Evolutionary conservation across 2,113 vertebrate genomes (phyloP).

Genomic region (Colinus virginianus): DNA sequence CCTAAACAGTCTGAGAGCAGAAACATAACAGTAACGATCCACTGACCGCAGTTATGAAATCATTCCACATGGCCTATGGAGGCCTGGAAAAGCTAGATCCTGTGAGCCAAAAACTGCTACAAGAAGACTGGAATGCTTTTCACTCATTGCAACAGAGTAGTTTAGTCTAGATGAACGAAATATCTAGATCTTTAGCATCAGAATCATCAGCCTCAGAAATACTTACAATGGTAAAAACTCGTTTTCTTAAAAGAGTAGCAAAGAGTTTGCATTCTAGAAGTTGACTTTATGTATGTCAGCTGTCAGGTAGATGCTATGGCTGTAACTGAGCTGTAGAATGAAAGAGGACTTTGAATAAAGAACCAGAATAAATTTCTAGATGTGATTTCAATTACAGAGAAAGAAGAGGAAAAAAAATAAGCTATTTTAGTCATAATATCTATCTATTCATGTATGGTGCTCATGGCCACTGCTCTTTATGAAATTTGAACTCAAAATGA

Average conservation of each 20-base stretch:
- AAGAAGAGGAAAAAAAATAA: neutral
- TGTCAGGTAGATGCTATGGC: neutral
- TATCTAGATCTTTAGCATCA: neutral
- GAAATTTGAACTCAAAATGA: neutral
- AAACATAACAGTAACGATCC: neutral
- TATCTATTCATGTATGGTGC: neutral
- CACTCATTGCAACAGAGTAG: rapidly evolving
- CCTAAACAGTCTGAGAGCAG: rapidly evolving
- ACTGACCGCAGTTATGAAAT: neutral
- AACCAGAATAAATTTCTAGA: neutral
- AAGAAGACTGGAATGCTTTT: neutral
- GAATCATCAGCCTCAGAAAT: neutral
- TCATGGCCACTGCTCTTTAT: neutral
- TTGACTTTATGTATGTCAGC: neutral
- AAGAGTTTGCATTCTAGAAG: neutral
- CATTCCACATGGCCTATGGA: rapidly evolving
- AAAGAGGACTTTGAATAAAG: neutral
- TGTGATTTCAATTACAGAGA: neutral
- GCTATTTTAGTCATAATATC: neutral
- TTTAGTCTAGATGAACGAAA: neutral
- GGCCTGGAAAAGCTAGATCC: neutral
- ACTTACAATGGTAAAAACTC: neutral
- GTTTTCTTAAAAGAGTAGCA: neutral
- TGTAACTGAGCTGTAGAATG: neutral
- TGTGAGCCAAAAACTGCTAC: neutral